These are phyloP conservation scores for Orthonyx spaldingii DNA, from an alignment of 2,113 vertebrate genomes.

Conservation along the genomic window DNA sequence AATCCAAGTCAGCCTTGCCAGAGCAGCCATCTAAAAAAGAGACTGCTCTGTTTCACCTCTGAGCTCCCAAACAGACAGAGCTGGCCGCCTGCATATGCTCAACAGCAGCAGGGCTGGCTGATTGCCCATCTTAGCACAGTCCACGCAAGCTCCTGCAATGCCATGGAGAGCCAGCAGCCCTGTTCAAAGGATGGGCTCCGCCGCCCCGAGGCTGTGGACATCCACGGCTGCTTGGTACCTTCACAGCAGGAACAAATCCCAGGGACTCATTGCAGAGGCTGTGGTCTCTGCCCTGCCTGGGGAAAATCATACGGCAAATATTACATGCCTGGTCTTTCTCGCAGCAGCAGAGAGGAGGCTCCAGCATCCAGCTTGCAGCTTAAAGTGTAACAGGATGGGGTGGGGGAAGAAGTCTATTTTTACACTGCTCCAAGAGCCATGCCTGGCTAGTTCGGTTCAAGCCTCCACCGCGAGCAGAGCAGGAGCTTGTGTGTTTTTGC, in stretches of 20 bases:
- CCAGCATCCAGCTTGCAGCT: not conserved
- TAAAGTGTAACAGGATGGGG: constrained; percentile 41
- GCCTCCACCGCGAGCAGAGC: not conserved
- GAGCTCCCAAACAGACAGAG: not conserved
- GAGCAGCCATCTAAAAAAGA: constrained; percentile 27
- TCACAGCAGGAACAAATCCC: not conserved
- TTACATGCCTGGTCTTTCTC: not conserved
- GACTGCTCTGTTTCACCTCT: constrained; percentile 22
- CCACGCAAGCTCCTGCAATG: constrained; percentile 26
- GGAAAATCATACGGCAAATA: not conserved
- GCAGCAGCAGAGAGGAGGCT: not conserved
- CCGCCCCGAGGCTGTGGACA: rapidly evolving
- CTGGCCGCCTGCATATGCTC: not conserved
- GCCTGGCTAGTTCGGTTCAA: constrained; percentile 20
- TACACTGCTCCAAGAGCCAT: not conserved
- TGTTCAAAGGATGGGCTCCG: rapidly evolving
- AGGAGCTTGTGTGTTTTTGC: not conserved
- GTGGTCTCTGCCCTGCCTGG: not conserved
- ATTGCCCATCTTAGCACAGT: constrained; percentile 38
- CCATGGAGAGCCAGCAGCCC: not conserved
- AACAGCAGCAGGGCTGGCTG: constrained; percentile 29
- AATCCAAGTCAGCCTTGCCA: not conserved
- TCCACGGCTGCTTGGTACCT: not conserved
- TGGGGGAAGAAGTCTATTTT: constrained; percentile 49
- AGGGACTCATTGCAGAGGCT: not conserved